Percentiles rank a stretch among this genome's conserved stretches.
Evolutionary conservation across 1,140 invertebrate genomes (phyloP).

Genomic region (Pseudachorutes palmiensis): DNA sequence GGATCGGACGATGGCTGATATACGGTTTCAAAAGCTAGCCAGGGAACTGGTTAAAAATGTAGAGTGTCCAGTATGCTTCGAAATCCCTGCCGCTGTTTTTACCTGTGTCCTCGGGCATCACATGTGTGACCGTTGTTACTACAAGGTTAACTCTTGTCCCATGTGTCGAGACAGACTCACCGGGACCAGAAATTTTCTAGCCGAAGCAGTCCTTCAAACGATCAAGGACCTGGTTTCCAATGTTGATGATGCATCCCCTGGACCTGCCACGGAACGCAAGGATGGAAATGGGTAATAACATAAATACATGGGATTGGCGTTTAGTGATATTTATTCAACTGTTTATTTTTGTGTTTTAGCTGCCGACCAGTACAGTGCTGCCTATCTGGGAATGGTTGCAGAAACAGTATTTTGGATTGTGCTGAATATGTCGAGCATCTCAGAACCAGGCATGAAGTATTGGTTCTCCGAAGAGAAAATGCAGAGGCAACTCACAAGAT

Average conservation of each 20-base stretch:
- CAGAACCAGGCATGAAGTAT: not conserved
- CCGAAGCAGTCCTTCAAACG: not conserved
- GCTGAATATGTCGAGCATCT: not conserved
- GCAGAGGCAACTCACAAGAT: not conserved
- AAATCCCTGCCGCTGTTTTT: not conserved
- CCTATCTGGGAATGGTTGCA: not conserved
- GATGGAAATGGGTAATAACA: not conserved
- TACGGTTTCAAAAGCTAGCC: not conserved
- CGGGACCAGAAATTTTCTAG: not conserved
- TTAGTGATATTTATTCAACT: not conserved
- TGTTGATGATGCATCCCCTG: not conserved
- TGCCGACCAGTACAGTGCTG: not conserved
- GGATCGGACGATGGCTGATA: not conserved
- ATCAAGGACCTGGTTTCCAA: not conserved
- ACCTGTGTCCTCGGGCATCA: not conserved
- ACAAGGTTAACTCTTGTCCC: not conserved
- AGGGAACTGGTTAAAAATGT: not conserved
- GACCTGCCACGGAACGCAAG: not conserved
- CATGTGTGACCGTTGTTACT: not conserved
- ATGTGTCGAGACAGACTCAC: not conserved
- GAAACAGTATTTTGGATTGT: not conserved
- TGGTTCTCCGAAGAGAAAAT: not conserved
- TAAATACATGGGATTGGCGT: not conserved
- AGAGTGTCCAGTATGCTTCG: slow-evolving; percentile 10
- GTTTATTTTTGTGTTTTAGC: not conserved